Percentiles rank a stretch among this genome's conserved stretches.
phyloP scores from a whole-genome alignment of 2,113 vertebrate genomes.

The Aptenodytes patagonicus region DNA sequence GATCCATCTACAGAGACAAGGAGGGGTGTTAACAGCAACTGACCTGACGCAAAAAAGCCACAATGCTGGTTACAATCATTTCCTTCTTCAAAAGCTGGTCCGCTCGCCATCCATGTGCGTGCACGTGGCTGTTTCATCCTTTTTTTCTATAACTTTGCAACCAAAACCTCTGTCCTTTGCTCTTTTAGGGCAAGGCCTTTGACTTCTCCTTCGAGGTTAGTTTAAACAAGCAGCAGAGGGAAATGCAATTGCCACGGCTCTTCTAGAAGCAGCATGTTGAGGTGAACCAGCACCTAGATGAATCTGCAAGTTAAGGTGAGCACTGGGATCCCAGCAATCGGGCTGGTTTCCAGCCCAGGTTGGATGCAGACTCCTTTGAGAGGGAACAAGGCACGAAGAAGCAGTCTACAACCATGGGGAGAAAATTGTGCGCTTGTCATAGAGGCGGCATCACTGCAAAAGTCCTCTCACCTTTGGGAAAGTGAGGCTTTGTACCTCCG shows the following conservation, averaged over 20 bases:
- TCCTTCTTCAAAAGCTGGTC: not conserved
- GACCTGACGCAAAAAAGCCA: rapidly evolving
- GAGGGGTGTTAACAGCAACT: not conserved
- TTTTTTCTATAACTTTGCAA: not conserved
- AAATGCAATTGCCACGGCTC: not conserved
- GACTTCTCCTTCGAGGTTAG: not conserved
- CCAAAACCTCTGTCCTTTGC: not conserved
- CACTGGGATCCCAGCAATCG: not conserved
- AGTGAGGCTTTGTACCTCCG: not conserved
- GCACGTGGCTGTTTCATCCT: rapidly evolving
- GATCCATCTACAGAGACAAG: not conserved
- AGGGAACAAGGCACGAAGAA: not conserved
- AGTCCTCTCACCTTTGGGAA: not conserved
- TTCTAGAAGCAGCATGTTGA: rapidly evolving
- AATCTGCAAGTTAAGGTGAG: not conserved
- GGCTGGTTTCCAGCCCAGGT: not conserved
- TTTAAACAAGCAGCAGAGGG: not conserved
- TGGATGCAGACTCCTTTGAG: not conserved
- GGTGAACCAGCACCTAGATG: not conserved
- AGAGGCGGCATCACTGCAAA: not conserved
- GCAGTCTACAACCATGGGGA: not conserved
- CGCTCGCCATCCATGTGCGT: rapidly evolving
- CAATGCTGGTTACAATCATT: rapidly evolving
- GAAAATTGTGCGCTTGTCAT: not conserved
- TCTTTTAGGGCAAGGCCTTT: not conserved